Conservation (phyloP, 1,140 invertebrate genomes). For the Branchinecta lynchi region DNA sequence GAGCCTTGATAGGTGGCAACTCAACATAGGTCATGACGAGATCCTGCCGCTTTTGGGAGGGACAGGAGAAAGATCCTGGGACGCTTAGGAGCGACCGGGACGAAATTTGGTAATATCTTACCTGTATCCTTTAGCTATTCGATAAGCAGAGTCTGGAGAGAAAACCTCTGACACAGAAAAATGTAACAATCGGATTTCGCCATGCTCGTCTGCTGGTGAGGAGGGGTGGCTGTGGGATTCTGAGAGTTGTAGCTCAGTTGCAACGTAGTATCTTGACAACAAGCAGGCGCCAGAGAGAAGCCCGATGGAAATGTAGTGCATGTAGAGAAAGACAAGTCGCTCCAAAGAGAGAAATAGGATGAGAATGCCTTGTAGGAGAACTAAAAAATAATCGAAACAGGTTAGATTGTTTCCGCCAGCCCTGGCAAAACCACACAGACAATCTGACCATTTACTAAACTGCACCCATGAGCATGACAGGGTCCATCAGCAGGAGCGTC, state of each 20-base stretch:
- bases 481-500: too few species aligned
- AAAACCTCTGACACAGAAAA: conserved; percentile 17
- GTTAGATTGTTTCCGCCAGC: too few species aligned
- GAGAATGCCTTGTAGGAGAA: conserved; percentile 34
- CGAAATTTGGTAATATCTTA: neutral
- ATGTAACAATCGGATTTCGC: neutral
- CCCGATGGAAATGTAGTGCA: conserved; percentile 35
- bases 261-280: conserved; percentile 35
- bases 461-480: too few species aligned
- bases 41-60: too few species aligned
- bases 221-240: neutral
- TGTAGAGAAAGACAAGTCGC: conserved; percentile 37
- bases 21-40: too few species aligned
- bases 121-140: conserved; percentile 19
- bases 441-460: too few species aligned
- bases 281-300: conserved; percentile 33
- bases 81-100: too few species aligned
- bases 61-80: too few species aligned
- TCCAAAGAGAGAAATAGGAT: conserved; percentile 37
- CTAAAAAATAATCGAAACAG: conserved; percentile 26
- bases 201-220: neutral
- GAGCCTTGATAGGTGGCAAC: too few species aligned
- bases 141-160: conserved; percentile 19
- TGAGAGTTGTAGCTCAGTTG: conserved; percentile 23
- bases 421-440: too few species aligned